Base-by-base conservation (phyloP, 2,113 vertebrate genomes). In the Prunella fulvescens region DNA sequence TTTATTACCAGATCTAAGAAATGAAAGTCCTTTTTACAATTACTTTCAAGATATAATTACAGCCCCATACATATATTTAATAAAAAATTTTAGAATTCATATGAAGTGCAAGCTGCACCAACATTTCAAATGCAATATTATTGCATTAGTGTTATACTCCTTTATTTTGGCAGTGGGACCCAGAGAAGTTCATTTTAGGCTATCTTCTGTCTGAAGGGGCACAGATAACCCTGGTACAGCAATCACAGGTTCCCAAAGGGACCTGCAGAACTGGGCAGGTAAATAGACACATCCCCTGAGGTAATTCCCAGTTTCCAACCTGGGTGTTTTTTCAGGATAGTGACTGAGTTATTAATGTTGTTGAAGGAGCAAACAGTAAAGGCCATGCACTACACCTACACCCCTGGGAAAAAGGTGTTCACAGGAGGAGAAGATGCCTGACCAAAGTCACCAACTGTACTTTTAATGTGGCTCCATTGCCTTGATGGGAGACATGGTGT, bases 41-140 rank as follows among this genome's bases (percentile, higher is more conserved):
- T 95, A 60, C 37, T 81, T 86, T 78, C 60, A 88, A 88, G n/a
- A 44, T 61, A 35, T 80, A 74, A 90, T 95, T 94, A 90, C 76
- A 72, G 18, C 31, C 15, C 47, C 31, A 14, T 86, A 74, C 78
- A 74, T 90, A 56, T 25, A 74, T 60, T 94, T 73, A 92, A 64
- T 84, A 40, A 62, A 72, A n/a, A 29, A 26, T 9, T 81, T 74
- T 56, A 81, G 65, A 47, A 74, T 78, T 56, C n/a, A 16, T 61
- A 16, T 87, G 9, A 92, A 79, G 40, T 40, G 64, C 64, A 83
- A 86, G 28, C 51, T 81, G 60, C 42, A 70, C 51, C 84, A 47
- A 48, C 22, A 19, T 88, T 94, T 90, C 58, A 96, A 88, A 73
- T 74, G 47, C 51, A 72, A 4, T 54, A 28, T 67, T 84, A 35